Conservation (phyloP, 2,888 invertebrate species). For the Epistrophe grossulariae region DNA sequence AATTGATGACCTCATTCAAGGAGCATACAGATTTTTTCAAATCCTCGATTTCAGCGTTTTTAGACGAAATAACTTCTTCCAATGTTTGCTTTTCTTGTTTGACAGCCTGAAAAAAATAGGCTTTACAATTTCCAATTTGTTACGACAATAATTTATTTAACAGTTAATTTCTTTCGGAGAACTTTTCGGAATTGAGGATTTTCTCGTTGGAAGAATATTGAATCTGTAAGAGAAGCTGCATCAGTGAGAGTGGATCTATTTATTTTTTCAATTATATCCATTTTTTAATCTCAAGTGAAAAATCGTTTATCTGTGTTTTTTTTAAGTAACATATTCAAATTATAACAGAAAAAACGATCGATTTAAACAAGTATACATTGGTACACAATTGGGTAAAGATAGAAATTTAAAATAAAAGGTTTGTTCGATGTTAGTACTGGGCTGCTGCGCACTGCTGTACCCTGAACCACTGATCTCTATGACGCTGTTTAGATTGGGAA, state of each 20-base stretch:
- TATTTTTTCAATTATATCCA: conserved; percentile 49
- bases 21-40: conserved; percentile 80
- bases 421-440: too few species aligned
- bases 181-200: conserved; percentile 74
- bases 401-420: too few species aligned
- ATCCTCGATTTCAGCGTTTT: conserved; percentile 80
- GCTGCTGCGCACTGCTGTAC: too few species aligned
- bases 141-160: conserved; percentile 2
- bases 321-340: neutral
- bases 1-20: conserved; percentile 81
- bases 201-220: conserved; percentile 73
- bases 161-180: conserved; percentile 79
- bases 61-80: conserved; percentile 78
- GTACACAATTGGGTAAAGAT: conserved; percentile 1
- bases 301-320: neutral
- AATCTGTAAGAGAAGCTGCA: conserved; percentile 20
- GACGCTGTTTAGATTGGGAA: too few species aligned
- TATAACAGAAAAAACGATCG: conserved; percentile 23
- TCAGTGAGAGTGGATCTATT: conserved; percentile 44
- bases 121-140: neutral
- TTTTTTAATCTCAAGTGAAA: neutral
- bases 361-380: neutral
- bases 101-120: conserved; percentile 65
- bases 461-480: too few species aligned
- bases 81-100: conserved; percentile 79